Conservation (phyloP, 2,797 vertebrate genomes). For the Poecilia wingei region DNA sequence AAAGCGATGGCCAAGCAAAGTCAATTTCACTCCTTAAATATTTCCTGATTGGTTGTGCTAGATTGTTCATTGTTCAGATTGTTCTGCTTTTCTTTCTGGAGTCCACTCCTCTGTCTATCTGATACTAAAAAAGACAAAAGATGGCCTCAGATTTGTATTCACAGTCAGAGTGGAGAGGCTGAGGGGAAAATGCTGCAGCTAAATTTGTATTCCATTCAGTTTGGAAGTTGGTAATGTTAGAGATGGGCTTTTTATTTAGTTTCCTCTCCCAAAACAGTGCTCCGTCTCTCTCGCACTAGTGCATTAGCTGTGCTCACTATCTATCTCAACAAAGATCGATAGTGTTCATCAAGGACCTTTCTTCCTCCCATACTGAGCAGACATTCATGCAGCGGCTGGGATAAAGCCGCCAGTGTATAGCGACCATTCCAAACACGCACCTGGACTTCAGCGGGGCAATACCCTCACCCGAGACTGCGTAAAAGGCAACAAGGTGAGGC, state of each 20-base stretch:
- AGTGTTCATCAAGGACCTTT: slow-evolving; percentile 43
- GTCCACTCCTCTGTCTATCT: background rate
- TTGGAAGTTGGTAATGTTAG: background rate
- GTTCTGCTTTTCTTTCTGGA: background rate
- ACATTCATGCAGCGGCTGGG: slow-evolving; percentile 53
- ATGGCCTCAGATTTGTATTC: background rate
- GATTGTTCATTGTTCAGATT: background rate
- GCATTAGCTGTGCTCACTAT: slow-evolving; percentile 11
- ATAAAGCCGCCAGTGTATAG: slow-evolving; percentile 62
- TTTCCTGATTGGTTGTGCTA: background rate
- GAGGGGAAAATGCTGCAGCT: slow-evolving; percentile 25
- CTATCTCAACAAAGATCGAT: slow-evolving; percentile 49
- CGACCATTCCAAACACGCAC: slow-evolving; percentile 15
- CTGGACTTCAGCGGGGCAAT: slow-evolving; percentile 19
- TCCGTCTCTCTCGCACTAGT: slow-evolving; percentile 7
- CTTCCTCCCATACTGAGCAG: slow-evolving; percentile 26
- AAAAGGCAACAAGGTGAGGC: slow-evolving; percentile 37
- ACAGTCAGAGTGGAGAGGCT: background rate
- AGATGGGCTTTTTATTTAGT: background rate
- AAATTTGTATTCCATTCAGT: background rate
- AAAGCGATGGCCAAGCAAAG: background rate
- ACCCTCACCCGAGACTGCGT: slow-evolving; percentile 34
- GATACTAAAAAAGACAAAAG: background rate
- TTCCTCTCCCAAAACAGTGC: background rate
- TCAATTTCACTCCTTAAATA: background rate